Evolutionary conservation across 2,113 vertebrate genomes (phyloP), one percentile per base, ranked within the genome.

Genomic region (Apistogramma diplotaenia): DNA sequence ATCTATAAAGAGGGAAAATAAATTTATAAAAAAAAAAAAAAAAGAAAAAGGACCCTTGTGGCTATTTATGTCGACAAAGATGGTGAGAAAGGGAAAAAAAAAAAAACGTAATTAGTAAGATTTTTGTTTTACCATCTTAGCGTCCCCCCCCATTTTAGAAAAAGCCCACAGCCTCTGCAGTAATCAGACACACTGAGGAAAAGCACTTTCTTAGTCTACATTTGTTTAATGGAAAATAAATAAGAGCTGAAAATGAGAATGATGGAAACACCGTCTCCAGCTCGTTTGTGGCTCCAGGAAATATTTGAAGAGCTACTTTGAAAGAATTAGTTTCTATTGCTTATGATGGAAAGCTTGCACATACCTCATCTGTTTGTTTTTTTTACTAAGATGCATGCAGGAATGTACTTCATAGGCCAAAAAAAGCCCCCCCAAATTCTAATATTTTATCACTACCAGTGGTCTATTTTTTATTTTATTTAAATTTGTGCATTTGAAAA

Each of bases 91-190:
- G 33, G 56, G 58, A 4, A 25, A 23, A 40, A 1, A 12, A 37
- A 61, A 61, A 21, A 29, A 55, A 56, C 12, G 49, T 59, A 59
- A 19, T 79, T 77, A 51, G 12, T 15, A 27, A 13, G 61, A 27
- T 58, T 31, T 25, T 33, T 31, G 33, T 35, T 35, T 35, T 35
- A 9, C 33, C 33, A 35, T 35, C 33, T 29, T 6, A 40, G 57
- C 62, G 12, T 13, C 61, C 53, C n/a, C 35, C 9, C 19, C 4
- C 56, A 51, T 51, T 31, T 77, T 81, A 4, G 18, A 59, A 78
- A 78, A 83, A 87, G 74, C 83, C 62, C 51, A 81, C 78, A 81
- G 74, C 25, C 15, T 81, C 74, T 35, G 58, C 40, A 54, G 33
- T 54, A 85, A 55, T 71, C 54, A 49, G 18, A 77, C 54, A 51